Percentiles rank a stretch among this genome's conserved stretches.
Conservation (phyloP, 2,888 invertebrate genomes). For the Apodemia mormo region DNA sequence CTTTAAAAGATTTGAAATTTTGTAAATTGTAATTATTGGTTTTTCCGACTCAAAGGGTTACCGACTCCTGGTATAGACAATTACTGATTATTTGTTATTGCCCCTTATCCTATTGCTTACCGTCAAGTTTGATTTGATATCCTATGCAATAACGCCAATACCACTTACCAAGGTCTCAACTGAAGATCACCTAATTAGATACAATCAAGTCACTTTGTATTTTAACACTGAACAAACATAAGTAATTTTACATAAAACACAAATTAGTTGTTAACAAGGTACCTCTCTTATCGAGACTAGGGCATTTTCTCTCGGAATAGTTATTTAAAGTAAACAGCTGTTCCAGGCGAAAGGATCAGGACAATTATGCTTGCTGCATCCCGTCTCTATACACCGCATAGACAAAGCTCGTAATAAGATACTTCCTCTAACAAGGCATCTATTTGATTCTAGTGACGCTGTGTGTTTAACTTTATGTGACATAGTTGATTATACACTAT, state of each 20-base stretch:
- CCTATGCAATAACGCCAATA: too few relatives aligned
- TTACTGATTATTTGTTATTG: too few relatives aligned
- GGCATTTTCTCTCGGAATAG: constrained; percentile 23
- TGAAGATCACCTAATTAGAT: neutral
- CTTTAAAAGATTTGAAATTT: too few relatives aligned
- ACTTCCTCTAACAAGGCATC: constrained; percentile 75
- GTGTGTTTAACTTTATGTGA: neutral
- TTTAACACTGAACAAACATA: neutral
- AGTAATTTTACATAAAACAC: neutral
- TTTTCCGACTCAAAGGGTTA: too few relatives aligned
- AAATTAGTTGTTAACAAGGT: neutral
- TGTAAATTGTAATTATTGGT: too few relatives aligned
- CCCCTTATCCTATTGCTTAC: too few relatives aligned
- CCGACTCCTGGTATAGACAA: too few relatives aligned
- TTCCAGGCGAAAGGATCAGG: constrained; percentile 63
- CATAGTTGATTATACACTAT: neutral
- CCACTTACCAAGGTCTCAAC: neutral
- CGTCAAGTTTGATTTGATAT: too few relatives aligned
- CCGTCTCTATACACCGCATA: constrained; percentile 51
- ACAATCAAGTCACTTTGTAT: neutral
- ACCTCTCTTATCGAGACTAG: neutral
- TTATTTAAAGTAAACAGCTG: constrained; percentile 67
- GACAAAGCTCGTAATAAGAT: constrained; percentile 76
- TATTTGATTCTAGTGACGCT: constrained; percentile 56
- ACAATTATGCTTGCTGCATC: constrained; percentile 68